Conservation (phyloP, 2,888 invertebrate species). For the Eupeodes luniger region DNA sequence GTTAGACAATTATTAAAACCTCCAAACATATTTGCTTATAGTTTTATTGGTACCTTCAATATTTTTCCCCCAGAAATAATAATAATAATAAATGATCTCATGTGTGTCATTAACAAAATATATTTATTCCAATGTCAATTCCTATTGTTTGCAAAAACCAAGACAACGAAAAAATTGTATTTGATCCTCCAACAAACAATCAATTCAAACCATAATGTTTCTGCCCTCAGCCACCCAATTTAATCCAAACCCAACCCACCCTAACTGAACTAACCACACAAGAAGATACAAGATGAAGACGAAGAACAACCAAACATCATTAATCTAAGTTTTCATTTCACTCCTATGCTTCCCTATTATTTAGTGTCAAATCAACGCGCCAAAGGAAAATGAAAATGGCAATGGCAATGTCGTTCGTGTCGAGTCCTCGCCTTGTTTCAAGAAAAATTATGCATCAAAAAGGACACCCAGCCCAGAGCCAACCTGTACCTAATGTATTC, state of each 20-base stretch:
- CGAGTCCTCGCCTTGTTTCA: conserved; percentile 25
- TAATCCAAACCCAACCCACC: too few species aligned
- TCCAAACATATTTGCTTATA: conserved; percentile 26
- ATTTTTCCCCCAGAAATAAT: conserved; percentile 20
- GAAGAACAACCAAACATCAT: conserved; percentile 48
- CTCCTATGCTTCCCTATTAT: conserved; percentile 52
- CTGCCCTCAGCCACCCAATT: neutral
- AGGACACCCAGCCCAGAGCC: neutral
- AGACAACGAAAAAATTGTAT: conserved; percentile 54
- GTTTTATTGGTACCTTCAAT: conserved; percentile 27
- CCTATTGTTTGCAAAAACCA: neutral
- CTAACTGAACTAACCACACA: neutral
- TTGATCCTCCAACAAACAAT: conserved; percentile 48
- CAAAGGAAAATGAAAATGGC: conserved; percentile 42
- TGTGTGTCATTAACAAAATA: conserved; percentile 51
- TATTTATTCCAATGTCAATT: conserved; percentile 1
- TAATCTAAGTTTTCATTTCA: conserved; percentile 62
- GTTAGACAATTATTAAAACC: conserved; percentile 60
- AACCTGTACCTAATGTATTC: too few species aligned
- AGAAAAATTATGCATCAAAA: conserved; percentile 8
- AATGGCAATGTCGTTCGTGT: neutral
- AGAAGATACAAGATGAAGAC: neutral
- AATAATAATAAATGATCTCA: conserved; percentile 66
- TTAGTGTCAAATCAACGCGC: conserved; percentile 72
- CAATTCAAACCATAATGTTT: neutral